Conservation (phyloP, 1,140 invertebrate genomes). For the Solenopsis invicta region DNA sequence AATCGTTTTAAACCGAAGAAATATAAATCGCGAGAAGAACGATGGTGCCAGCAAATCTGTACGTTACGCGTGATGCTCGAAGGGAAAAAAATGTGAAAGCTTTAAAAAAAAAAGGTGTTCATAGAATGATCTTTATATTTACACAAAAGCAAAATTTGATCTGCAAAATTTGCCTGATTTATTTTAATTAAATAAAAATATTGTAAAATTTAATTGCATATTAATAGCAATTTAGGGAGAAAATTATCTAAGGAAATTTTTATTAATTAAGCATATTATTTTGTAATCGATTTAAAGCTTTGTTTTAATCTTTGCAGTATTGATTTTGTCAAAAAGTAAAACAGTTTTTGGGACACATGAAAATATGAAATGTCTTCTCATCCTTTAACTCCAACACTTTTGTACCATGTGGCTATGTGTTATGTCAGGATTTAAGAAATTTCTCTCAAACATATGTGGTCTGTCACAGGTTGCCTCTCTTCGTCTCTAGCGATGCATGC, state of each 20-base stretch:
- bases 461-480: conserved; percentile 26
- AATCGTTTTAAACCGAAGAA: conserved; percentile 60
- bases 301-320: background rate
- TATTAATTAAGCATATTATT: background rate
- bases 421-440: conserved; percentile 28
- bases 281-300: background rate
- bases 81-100: background rate
- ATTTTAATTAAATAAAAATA: background rate
- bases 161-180: background rate
- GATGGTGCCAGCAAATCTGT: conserved; percentile 52
- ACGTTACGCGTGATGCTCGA: conserved; percentile 15
- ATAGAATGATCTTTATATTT: background rate
- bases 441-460: conserved; percentile 58
- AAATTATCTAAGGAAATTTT: background rate
- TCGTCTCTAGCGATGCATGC: conserved; percentile 53
- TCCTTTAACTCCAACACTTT: background rate
- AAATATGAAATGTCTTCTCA: background rate
- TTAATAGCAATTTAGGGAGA: background rate
- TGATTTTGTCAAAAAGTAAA: background rate
- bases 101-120: background rate
- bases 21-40: conserved; percentile 51
- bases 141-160: background rate
- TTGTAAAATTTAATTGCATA: background rate
- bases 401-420: conserved; percentile 6
- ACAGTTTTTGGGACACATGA: background rate